phyloP scores from a whole-genome alignment of 2,113 vertebrate genomes.

The Notiomystis cincta region DNA sequence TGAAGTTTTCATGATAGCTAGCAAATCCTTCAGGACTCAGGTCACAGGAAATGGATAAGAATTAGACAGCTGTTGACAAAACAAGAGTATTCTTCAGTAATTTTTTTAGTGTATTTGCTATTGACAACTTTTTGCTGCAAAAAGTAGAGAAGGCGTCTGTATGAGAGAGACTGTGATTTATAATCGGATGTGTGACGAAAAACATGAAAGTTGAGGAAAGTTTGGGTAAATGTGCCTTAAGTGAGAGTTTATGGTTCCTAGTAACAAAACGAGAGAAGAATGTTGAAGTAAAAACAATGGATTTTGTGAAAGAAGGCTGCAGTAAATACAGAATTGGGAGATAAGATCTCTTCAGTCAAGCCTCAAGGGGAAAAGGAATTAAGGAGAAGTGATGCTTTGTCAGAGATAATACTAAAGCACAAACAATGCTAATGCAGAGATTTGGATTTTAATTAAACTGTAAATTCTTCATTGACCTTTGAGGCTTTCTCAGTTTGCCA shows the following conservation, averaged over 20 bases:
- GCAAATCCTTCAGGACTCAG: background rate
- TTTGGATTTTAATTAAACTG: constrained; percentile 35
- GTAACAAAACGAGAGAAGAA: constrained; percentile 24
- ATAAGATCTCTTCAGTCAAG: constrained; percentile 44
- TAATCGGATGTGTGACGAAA: background rate
- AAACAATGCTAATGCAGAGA: constrained; percentile 42
- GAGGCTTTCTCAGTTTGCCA: background rate
- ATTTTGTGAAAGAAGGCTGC: constrained; percentile 2
- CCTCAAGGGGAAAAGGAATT: constrained; percentile 33
- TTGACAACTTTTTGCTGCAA: background rate
- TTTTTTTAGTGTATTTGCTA: background rate
- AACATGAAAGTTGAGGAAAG: background rate
- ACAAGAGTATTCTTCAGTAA: background rate
- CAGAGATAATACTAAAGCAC: constrained; percentile 25
- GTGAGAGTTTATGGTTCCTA: background rate
- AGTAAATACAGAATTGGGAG: constrained; percentile 14
- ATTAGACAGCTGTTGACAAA: background rate
- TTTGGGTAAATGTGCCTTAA: background rate
- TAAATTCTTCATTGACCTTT: constrained; percentile 33
- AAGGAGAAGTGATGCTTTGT: constrained; percentile 43
- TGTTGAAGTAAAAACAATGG: background rate
- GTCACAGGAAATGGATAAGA: background rate
- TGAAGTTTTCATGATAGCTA: background rate
- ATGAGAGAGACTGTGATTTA: background rate
- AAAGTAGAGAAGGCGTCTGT: background rate